Base-by-base conservation (phyloP, 2,113 vertebrate genomes). In the Sturnus vulgaris region DNA sequence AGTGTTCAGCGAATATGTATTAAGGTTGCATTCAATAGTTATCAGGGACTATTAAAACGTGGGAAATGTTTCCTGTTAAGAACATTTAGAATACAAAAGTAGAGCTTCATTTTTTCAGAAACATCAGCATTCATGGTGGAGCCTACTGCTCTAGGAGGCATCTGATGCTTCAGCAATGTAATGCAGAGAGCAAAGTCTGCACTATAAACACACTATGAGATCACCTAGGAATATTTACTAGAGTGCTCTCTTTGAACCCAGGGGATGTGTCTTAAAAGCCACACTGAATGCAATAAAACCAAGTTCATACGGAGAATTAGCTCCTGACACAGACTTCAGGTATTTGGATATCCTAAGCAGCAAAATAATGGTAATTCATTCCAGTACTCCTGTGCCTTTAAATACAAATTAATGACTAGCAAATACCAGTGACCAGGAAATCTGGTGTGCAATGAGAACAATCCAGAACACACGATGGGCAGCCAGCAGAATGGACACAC, bases 121-220 rank as follows among this genome's bases (percentile, higher is more conserved):
- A 46, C 12, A 9, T 63, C 39, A 88, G 5, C 11, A 28, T 71
- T 76, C 30, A 18, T 6, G 5, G 15, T 28, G 52, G 9, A 78
- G 17, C 11, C 5, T 46, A 46, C 14, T 50, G 9, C 25, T 46
- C 8, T 47, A 71, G 46, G 8, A n/a, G 33, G 25, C 0, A 0
- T 50, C 22, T 37, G 24, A 37, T 61, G 7, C 52, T 30, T 84
- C 47, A 61, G 52, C 87, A 84, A 61, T 56, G 18, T 31, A 79
- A 60, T 16, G 12, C 25, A 63, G 28, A 88, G 16, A 28, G 19
- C 25, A 56, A 69, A 82, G 15, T 14, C 49, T 53, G 50, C 11
- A 12, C 12, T 33, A 28, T 50, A 79, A 75, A 50, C 22, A 69
- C 42, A 27, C 18, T 59, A 49, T 24, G 35, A 49, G 15, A 59